phyloP scores from a whole-genome alignment of 2,797 vertebrate species.

The Myotis vivesi region DNA sequence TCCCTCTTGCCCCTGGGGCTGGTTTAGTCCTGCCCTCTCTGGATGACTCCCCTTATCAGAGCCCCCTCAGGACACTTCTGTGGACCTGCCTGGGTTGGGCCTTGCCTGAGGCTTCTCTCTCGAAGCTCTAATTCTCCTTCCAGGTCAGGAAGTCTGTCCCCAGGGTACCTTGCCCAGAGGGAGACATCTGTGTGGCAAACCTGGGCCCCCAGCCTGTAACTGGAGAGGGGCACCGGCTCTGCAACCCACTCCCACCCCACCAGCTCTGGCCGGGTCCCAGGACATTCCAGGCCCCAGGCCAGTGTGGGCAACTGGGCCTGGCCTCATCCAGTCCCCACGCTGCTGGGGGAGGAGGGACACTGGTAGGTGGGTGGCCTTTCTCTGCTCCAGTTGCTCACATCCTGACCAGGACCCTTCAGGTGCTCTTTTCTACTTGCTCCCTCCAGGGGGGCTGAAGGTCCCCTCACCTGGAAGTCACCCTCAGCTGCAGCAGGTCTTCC shows the following conservation, averaged over 20 bases:
- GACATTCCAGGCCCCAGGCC: constrained; percentile 61
- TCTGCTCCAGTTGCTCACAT: background rate
- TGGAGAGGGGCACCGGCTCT: constrained; percentile 42
- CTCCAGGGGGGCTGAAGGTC: background rate
- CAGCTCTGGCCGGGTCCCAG: constrained; percentile 48
- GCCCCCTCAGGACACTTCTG: background rate
- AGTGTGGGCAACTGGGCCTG: constrained; percentile 46
- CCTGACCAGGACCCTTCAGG: background rate
- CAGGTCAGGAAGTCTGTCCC: constrained; percentile 19
- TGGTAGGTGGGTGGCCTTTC: background rate
- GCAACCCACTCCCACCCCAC: background rate
- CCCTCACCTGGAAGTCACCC: background rate
- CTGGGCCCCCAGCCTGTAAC: constrained; percentile 38
- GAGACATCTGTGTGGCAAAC: constrained; percentile 11
- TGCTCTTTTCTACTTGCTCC: background rate
- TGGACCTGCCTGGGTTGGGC: background rate
- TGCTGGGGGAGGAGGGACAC: background rate
- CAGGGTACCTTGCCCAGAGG: constrained; percentile 38
- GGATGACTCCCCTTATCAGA: background rate
- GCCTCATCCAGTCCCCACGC: background rate
- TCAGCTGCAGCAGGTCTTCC: background rate
- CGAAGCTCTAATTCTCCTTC: background rate
- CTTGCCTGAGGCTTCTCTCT: background rate
- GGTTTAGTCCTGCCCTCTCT: background rate
- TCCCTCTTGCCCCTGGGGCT: background rate